phyloP scores from a whole-genome alignment of 2,797 vertebrate species.

The Limosa lapponica region DNA sequence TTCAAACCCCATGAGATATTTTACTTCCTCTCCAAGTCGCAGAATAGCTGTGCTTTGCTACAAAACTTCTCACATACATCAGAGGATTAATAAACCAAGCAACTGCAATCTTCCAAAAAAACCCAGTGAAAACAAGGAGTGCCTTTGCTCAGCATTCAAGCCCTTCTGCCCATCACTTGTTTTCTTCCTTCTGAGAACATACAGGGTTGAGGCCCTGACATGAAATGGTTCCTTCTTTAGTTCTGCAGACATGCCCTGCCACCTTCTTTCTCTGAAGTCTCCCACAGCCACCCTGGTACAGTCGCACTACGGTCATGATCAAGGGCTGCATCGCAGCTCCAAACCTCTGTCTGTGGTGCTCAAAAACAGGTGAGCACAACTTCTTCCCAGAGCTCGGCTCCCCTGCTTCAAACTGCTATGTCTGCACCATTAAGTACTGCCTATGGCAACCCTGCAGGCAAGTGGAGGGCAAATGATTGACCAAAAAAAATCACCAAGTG shows the following conservation, averaged over 20 bases:
- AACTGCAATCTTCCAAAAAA: background rate
- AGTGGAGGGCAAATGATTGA: background rate
- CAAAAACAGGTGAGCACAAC: background rate
- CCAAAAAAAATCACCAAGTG: background rate
- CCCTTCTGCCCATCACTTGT: background rate
- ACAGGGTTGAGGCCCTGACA: background rate
- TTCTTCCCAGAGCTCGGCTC: background rate
- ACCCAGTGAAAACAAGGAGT: background rate
- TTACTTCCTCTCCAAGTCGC: background rate
- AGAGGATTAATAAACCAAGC: background rate
- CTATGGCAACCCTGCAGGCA: background rate
- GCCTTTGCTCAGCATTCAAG: background rate
- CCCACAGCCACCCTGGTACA: background rate
- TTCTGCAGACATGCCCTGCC: background rate
- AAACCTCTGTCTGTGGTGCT: background rate
- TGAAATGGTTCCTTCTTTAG: background rate
- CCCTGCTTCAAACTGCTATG: background rate
- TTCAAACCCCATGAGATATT: background rate
- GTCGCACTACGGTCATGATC: rapidly evolving
- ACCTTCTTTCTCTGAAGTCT: background rate
- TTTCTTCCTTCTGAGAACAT: background rate
- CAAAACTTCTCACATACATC: background rate
- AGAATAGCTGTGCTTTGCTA: background rate
- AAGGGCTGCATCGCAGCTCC: background rate
- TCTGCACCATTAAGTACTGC: rapidly evolving